These are phyloP conservation scores for Eurois occulta DNA, from an alignment of 2,888 invertebrate species.

Conservation along the genomic window DNA sequence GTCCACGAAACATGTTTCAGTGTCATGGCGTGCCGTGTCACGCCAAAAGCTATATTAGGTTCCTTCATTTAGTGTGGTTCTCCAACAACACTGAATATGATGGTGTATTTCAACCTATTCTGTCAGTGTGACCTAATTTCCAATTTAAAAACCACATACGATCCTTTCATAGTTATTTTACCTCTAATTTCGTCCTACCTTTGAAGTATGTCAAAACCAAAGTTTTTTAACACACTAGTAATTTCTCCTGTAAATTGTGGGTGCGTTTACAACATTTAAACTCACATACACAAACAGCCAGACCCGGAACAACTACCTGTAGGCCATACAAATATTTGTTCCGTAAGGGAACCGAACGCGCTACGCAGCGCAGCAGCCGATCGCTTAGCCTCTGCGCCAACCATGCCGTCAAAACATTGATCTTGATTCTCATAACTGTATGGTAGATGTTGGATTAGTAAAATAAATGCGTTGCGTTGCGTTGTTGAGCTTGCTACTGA, in stretches of 20 bases:
- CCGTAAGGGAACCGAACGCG: no score
- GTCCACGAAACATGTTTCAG: neutral
- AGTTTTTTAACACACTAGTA: no score
- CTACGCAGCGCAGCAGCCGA: no score
- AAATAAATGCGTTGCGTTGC: neutral
- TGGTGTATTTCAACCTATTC: neutral
- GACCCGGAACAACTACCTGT: no score
- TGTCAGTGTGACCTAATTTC: neutral
- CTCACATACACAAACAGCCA: no score
- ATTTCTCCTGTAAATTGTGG: no score
- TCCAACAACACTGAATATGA: neutral
- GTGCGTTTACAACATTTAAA: no score
- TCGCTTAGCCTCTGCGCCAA: no score
- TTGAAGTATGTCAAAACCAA: neutral
- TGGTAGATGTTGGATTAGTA: neutral
- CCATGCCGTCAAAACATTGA: no score
- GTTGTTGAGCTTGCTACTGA: neutral
- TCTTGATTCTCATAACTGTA: no score
- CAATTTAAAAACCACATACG: constrained; percentile 3
- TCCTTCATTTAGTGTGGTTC: neutral
- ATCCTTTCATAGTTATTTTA: neutral
- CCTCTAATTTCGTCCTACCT: neutral
- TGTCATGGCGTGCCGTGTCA: neutral
- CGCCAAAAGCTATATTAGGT: neutral
- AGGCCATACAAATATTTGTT: no score